A percentile compares a stretch with the other conserved stretches of the same genome.
phyloP scores from a whole-genome alignment of 2,113 vertebrate species.

The Tursiops truncatus region DNA sequence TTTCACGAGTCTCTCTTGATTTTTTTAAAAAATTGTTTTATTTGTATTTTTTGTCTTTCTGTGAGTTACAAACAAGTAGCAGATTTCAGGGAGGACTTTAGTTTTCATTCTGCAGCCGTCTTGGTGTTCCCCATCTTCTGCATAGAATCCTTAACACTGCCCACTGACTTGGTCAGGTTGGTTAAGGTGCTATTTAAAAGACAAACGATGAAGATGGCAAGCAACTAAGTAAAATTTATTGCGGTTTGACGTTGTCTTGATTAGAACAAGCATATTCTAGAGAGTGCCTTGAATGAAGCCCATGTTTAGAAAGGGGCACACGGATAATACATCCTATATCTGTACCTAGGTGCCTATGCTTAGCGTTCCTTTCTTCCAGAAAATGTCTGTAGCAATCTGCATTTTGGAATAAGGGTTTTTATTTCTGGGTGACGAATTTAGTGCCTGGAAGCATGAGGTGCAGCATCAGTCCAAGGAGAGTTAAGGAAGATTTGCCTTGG shows the following conservation, averaged over 20 bases:
- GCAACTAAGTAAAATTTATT: neutral
- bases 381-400: neutral
- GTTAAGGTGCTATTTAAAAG: constrained; percentile 50
- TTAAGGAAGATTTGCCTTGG: constrained; percentile 43
- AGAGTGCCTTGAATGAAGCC: neutral
- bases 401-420: constrained; percentile 52
- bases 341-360: neutral
- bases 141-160: neutral
- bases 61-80: constrained; percentile 62
- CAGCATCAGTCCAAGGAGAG: neutral
- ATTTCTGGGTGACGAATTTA: constrained; percentile 49
- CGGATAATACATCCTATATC: neutral
- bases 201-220: neutral
- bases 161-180: constrained; percentile 1
- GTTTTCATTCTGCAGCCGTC: neutral
- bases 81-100: constrained; percentile 54
- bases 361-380: constrained; percentile 17
- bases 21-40: neutral
- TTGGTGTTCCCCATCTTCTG: neutral
- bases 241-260: neutral
- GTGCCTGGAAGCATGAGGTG: neutral
- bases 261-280: neutral
- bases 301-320: neutral
- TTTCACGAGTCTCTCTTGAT: neutral
- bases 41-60: constrained; percentile 27